Percentiles rank a stretch among this genome's conserved stretches.
Conservation (phyloP, 1,140 invertebrate genomes). For the Drosophila paulistorum region DNA sequence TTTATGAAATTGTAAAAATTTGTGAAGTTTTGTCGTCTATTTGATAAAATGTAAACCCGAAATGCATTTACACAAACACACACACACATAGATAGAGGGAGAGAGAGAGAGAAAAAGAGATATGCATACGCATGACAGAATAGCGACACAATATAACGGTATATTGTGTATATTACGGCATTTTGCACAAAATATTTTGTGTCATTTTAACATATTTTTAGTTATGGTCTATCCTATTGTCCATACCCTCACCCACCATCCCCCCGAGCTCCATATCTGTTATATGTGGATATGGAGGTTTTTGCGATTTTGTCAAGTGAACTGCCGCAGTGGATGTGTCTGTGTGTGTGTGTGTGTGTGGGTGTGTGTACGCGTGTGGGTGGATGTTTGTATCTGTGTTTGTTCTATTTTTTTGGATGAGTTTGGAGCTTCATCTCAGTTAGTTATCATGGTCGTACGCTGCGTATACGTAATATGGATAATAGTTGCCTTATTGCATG, state of each 20-base stretch:
- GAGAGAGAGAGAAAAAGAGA: neutral
- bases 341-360: conserved; percentile 32
- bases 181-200: conserved; percentile 69
- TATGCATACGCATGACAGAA: conserved; percentile 36
- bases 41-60: conserved; percentile 33
- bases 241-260: conserved; percentile 9
- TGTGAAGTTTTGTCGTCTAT: conserved; percentile 35
- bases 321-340: conserved; percentile 43
- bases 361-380: conserved; percentile 35
- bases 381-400: neutral
- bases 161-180: conserved; percentile 58
- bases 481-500: too few species aligned
- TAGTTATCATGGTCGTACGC: conserved; percentile 16
- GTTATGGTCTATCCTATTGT: conserved; percentile 49
- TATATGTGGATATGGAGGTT: conserved; percentile 34
- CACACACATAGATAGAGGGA: neutral
- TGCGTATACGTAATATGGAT: conserved; percentile 8
- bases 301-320: conserved; percentile 75
- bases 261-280: conserved; percentile 1
- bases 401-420: conserved; percentile 21
- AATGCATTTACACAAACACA: conserved; percentile 26
- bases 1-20: conserved; percentile 41
- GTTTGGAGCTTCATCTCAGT: conserved; percentile 19
- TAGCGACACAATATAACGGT: conserved; percentile 30
- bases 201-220: conserved; percentile 62